These are phyloP conservation scores for Theristus sp. DNA, from an alignment of 2,888 invertebrate species.

Conservation along the genomic window DNA sequence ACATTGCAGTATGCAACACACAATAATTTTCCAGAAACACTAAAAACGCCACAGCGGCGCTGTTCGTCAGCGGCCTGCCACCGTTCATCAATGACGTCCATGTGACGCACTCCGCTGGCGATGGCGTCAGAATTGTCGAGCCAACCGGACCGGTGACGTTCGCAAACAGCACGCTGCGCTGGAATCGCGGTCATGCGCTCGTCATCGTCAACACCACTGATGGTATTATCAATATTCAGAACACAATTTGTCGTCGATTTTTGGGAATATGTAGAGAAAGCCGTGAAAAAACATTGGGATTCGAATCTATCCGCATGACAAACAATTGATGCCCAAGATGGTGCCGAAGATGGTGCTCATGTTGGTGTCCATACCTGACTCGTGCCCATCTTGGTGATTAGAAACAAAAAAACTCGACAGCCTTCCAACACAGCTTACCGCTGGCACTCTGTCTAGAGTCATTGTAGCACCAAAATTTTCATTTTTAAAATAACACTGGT, in stretches of 20 bases:
- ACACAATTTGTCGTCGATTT: not conserved
- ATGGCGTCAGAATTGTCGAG: slow-evolving; percentile 70
- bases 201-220: not conserved
- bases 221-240: not conserved
- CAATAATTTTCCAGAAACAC: slow-evolving; percentile 56
- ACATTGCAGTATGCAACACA: too few species aligned
- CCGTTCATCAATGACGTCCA: slow-evolving; percentile 66
- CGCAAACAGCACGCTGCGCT: slow-evolving; percentile 58
- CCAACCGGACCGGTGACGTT: slow-evolving; percentile 61
- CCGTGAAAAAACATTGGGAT: not conserved
- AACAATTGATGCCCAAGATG: not conserved
- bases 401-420: too few species aligned
- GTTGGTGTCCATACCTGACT: too few species aligned
- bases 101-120: slow-evolving; percentile 68
- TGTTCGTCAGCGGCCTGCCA: slow-evolving; percentile 70
- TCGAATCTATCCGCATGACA: not conserved
- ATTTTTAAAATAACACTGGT: too few species aligned
- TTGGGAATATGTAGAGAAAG: not conserved
- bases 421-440: too few species aligned
- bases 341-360: too few species aligned
- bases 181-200: slow-evolving; percentile 49
- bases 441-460: too few species aligned
- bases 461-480: too few species aligned
- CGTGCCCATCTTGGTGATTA: too few species aligned
- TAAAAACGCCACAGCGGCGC: slow-evolving; percentile 43